Conservation (phyloP, 2,113 vertebrate species). For the Phaethon lepturus region DNA sequence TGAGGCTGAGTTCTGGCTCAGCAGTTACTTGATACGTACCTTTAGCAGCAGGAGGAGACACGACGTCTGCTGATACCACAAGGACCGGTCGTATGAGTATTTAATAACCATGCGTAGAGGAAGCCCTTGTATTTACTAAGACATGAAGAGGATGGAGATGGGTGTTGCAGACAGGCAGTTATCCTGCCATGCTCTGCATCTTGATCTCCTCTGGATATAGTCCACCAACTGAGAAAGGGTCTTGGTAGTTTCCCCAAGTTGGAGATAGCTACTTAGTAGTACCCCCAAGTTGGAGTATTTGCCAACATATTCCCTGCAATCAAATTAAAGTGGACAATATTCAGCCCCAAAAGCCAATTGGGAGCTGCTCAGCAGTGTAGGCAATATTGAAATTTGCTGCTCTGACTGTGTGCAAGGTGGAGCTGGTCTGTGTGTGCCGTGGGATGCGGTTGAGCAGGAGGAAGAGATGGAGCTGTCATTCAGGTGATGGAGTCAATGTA, state of each 20-base stretch:
- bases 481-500: not conserved
- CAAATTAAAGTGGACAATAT: not conserved
- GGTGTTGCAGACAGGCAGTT: not conserved
- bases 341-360: not conserved
- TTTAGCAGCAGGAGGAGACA: not conserved
- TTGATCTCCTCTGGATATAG: not conserved
- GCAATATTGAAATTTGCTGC: not conserved
- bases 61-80: not conserved
- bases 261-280: not conserved
- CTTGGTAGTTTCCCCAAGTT: not conserved
- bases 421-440: rapidly evolving
- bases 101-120: not conserved
- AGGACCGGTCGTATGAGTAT: rapidly evolving
- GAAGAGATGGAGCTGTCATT: not conserved
- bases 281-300: not conserved
- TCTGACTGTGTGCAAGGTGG: not conserved
- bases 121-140: not conserved
- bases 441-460: not conserved
- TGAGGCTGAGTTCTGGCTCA: not conserved
- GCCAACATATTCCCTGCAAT: not conserved
- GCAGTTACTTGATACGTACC: not conserved
- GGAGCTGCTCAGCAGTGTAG: not conserved
- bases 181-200: not conserved
- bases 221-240: not conserved
- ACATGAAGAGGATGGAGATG: not conserved